These are phyloP conservation scores for Gasterosteus aculeatus DNA, from an alignment of 2,113 vertebrate species.

Conservation along the genomic window DNA sequence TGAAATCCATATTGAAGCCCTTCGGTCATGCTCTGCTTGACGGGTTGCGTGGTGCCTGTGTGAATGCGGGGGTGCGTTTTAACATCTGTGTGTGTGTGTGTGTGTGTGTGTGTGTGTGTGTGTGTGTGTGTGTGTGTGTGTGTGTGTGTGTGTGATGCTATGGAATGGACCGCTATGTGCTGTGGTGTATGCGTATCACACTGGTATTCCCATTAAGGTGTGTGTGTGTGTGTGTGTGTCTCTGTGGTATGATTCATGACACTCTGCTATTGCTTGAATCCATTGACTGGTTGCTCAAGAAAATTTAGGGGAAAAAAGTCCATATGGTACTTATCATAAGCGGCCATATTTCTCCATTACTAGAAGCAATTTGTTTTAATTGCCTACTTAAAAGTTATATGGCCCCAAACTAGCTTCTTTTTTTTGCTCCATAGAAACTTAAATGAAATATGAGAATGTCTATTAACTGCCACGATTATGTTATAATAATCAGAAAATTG, in stretches of 20 bases:
- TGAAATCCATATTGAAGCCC: constrained; percentile 69
- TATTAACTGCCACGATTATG: constrained; percentile 65
- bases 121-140: constrained; percentile 6
- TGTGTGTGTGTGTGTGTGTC: constrained; percentile 10
- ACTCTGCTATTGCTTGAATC: constrained; percentile 35
- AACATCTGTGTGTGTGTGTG: background rate
- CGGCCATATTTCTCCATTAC: constrained; percentile 68
- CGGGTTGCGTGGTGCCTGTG: constrained; percentile 6
- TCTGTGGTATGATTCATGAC: constrained; percentile 39
- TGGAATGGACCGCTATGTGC: constrained; percentile 16
- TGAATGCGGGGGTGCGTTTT: background rate
- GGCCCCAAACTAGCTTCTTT: constrained; percentile 57
- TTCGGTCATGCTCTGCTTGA: constrained; percentile 52
- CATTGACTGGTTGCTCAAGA: constrained; percentile 36
- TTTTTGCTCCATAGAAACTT: constrained; percentile 46
- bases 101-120: background rate
- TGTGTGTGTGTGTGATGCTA: background rate
- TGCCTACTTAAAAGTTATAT: constrained; percentile 72
- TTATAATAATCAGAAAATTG: constrained; percentile 71
- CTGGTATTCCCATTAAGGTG: constrained; percentile 7
- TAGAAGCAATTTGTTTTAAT: constrained; percentile 75
- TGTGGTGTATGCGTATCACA: background rate
- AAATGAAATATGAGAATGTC: constrained; percentile 72
- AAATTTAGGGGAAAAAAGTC: constrained; percentile 44
- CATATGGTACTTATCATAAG: constrained; percentile 73